A percentile compares a stretch with the other conserved stretches of the same genome.
Conservation (phyloP, 1,140 invertebrate genomes). For the Meloidogyne chitwoodi region DNA sequence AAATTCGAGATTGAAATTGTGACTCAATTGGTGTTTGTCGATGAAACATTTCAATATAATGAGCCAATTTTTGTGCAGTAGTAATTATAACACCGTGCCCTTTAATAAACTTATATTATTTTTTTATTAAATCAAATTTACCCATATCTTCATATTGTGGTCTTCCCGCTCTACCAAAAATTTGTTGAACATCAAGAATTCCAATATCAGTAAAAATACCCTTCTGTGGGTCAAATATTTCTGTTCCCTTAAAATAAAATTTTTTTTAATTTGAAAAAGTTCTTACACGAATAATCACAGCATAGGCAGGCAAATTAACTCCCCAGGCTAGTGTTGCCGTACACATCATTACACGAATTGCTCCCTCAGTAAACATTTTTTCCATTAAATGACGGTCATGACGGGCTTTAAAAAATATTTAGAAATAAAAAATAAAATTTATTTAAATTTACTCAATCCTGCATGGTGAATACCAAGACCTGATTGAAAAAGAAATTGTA, state of each 20-base stretch:
- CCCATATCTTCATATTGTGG: constrained; percentile 72
- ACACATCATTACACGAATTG: constrained; percentile 87
- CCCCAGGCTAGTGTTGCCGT: constrained; percentile 98
- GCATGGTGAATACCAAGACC: constrained; percentile 96
- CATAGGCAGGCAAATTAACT: constrained; percentile 88
- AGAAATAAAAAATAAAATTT: neutral
- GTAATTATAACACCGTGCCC: constrained; percentile 96
- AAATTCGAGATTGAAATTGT: constrained; percentile 82
- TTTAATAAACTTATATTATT: constrained; percentile 7
- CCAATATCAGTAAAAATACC: constrained; percentile 89
- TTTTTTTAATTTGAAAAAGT: constrained; percentile 62
- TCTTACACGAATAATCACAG: constrained; percentile 85
- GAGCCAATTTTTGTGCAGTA: constrained; percentile 80
- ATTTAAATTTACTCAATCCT: constrained; percentile 68
- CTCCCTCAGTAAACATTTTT: constrained; percentile 79
- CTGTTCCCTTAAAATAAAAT: constrained; percentile 70
- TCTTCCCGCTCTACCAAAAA: constrained; percentile 92
- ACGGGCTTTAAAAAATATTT: constrained; percentile 21
- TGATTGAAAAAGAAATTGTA: constrained; percentile 71
- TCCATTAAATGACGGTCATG: constrained; percentile 70
- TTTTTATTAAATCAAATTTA: neutral
- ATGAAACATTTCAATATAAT: constrained; percentile 87
- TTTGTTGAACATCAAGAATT: constrained; percentile 95
- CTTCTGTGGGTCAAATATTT: constrained; percentile 92
- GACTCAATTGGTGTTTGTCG: constrained; percentile 97